Conservation (phyloP, 2,888 invertebrate species). For the Machimus rusticus region DNA sequence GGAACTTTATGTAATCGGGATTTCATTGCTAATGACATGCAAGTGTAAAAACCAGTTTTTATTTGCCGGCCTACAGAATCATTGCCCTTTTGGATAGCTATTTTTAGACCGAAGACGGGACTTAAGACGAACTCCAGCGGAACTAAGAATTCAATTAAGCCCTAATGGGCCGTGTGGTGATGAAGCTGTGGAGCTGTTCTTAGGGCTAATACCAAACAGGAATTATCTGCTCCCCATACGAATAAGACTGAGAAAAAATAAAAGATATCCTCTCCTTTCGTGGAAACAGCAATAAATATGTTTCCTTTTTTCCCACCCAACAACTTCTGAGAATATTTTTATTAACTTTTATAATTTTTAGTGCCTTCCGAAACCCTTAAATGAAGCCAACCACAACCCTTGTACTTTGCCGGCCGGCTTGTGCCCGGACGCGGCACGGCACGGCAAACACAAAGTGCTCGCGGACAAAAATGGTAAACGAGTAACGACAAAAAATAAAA, state of each 20-base stretch:
- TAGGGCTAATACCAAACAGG: background rate
- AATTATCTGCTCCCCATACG: background rate
- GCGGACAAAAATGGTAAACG: background rate
- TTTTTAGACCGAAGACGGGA: background rate
- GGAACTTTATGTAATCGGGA: slow-evolving; percentile 16
- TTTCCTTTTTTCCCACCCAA: background rate
- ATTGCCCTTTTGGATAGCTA: slow-evolving; percentile 1
- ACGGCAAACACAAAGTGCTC: background rate
- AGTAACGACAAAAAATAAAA: background rate
- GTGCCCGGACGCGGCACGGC: background rate
- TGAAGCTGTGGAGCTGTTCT: background rate
- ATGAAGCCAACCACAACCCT: background rate
- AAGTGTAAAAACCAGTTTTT: slow-evolving; percentile 16
- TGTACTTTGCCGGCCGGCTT: background rate
- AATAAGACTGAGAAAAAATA: background rate
- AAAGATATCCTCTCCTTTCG: background rate
- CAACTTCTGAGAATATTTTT: background rate
- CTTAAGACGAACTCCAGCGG: background rate
- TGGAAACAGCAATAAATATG: background rate
- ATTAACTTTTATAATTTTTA: background rate
- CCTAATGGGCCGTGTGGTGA: background rate
- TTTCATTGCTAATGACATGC: slow-evolving; percentile 1
- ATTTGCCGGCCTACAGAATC: background rate
- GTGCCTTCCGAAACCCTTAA: background rate
- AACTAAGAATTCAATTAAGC: slow-evolving; percentile 17